Base-by-base conservation (phyloP, 2,797 vertebrate genomes). In the Helarctos malayanus region DNA sequence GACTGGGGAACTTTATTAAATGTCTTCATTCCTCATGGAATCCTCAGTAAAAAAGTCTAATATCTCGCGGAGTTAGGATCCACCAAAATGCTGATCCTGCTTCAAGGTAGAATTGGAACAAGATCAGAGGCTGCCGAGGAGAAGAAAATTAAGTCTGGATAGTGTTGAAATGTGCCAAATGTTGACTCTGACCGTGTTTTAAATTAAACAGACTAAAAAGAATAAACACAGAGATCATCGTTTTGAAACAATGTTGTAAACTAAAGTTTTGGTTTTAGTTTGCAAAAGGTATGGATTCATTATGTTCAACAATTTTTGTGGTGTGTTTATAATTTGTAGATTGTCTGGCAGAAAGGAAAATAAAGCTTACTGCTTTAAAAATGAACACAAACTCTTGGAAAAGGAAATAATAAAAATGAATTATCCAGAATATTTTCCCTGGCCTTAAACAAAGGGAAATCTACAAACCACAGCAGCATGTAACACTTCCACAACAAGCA, bases 291-390 rank as follows among this genome's bases (percentile, higher is more conserved):
- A 76, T 76, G 6, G 9, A 84, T 87, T 95, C 35, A 73, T 92
- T 82, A 76, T 73, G 52, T 85, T 92, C 23, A 83, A 94, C 38
- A 81, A 23, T 19, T 84, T 95, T 41, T 94, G 27, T 91, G 38
- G 3, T 84, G 18, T 69, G 38, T 92, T 97, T 96, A 78, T 63
- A 65, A 86, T 75, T 69, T 96, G 23, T 71, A 79, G 8, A 85
- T 89, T 35, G 16, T 13, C 45, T 41, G 15, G 2, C 29, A 18
- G 21, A 82, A 93, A 35, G 52, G 84, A 35, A 80, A 94, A 76
- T 52, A 61, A 56, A 87, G 19, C 57, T 32, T 68, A 27, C 45
- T 96, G 52, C 94, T 97, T 52, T 97, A 93, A 98, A 98, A 98
- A 78, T 2, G 82, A 81, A 92, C 79, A 95, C 21, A 97, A 93